Evolutionary conservation across 2,797 vertebrate species (phyloP).

Genomic region (Chaetodon trifasciatus): DNA sequence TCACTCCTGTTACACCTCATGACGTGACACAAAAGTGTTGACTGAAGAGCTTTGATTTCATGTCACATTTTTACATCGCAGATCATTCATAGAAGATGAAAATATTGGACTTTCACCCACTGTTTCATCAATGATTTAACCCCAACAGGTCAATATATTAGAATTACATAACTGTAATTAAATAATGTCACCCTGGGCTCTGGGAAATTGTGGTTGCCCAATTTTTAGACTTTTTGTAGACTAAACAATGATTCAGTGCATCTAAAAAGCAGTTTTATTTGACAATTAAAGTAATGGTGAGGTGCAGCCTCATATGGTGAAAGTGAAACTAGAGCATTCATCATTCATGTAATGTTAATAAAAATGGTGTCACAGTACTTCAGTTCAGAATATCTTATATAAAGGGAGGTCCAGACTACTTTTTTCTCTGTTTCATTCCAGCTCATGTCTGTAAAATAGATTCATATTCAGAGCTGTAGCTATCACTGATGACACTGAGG

Average conservation of each 20-base stretch:
- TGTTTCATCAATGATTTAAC: neutral
- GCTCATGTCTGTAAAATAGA: neutral
- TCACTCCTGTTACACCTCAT: conserved; percentile 25
- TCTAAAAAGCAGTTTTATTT: neutral
- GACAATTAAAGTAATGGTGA: neutral
- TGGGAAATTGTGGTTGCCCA: neutral
- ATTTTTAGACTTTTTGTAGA: neutral
- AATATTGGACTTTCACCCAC: neutral
- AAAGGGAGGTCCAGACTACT: neutral
- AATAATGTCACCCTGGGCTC: neutral
- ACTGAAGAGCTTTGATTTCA: neutral
- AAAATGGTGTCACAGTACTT: neutral
- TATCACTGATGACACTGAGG: neutral
- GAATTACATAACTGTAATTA: neutral
- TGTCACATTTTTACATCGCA: neutral
- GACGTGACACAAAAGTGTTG: conserved; percentile 3
- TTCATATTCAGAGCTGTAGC: neutral
- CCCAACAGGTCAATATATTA: neutral
- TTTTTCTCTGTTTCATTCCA: conserved; percentile 18
- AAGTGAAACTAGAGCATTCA: neutral
- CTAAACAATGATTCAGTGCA: neutral
- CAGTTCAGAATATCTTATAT: neutral
- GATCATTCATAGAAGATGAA: neutral
- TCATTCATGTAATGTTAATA: conserved; percentile 4
- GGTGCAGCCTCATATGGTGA: neutral